These are phyloP conservation scores for Macaca nemestrina DNA, from an alignment of 2,113 vertebrate genomes.

Conservation along the genomic window DNA sequence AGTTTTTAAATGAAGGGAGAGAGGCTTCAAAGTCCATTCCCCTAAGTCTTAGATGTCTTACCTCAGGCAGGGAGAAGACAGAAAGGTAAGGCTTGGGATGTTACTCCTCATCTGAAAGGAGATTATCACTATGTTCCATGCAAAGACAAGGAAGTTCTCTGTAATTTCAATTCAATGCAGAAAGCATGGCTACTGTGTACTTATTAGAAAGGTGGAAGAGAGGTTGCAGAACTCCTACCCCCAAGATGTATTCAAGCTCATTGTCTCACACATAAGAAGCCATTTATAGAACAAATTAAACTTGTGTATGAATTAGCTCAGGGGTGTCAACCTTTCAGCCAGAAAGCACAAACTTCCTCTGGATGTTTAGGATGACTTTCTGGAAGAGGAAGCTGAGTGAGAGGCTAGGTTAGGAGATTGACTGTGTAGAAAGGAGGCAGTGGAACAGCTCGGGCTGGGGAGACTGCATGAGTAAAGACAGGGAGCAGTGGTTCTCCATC, in stretches of 20 bases:
- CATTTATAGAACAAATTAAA: constrained; percentile 22
- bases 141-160: constrained; percentile 39
- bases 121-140: not conserved
- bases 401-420: not conserved
- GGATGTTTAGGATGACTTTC: not conserved
- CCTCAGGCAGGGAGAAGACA: not conserved
- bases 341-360: constrained; percentile 3
- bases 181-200: not conserved
- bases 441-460: too few relatives aligned
- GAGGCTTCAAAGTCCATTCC: not conserved
- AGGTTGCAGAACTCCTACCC: not conserved
- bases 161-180: not conserved
- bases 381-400: not conserved
- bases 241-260: not conserved
- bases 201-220: not conserved
- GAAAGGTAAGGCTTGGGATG: not conserved
- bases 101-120: not conserved
- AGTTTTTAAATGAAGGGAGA: not conserved
- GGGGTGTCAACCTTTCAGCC: not conserved
- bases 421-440: not conserved
- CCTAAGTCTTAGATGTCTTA: not conserved
- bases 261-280: not conserved
- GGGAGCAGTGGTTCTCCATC: not conserved
- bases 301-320: not conserved
- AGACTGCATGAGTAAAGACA: rapidly evolving